Evolutionary conservation across 1,140 invertebrate genomes (phyloP).

Genomic region (Sesamia nonagrioides): DNA sequence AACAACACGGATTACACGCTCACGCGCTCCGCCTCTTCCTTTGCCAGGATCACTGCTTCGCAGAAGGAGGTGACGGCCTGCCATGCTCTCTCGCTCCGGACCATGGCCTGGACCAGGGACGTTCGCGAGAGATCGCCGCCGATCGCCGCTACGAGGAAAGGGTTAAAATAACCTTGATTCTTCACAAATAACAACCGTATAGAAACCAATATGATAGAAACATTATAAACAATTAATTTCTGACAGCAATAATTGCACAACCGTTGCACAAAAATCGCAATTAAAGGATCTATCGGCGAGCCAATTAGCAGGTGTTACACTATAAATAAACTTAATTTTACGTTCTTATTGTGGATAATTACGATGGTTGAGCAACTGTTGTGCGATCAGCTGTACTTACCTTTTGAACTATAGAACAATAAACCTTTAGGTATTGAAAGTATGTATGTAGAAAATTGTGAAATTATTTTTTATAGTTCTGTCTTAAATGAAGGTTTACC

Average conservation of each 20-base stretch:
- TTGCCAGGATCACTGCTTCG: too few species aligned
- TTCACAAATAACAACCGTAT: not conserved
- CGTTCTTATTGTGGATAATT: not conserved
- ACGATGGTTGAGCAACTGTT: not conserved
- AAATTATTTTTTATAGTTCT: not conserved
- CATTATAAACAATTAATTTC: slow-evolving; percentile 19
- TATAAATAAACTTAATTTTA: slow-evolving; percentile 12
- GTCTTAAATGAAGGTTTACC: too few species aligned
- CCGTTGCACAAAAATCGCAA: not conserved
- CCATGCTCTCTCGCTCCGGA: too few species aligned
- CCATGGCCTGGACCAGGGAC: too few species aligned
- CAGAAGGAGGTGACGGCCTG: too few species aligned
- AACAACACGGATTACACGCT: too few species aligned
- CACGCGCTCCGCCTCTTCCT: too few species aligned
- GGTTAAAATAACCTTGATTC: too few species aligned
- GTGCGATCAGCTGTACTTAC: not conserved
- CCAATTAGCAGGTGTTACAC: slow-evolving; percentile 13
- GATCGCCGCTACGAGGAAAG: too few species aligned
- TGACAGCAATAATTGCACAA: slow-evolving; percentile 17
- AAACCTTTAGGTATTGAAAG: not conserved
- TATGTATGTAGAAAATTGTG: not conserved
- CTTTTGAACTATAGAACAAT: not conserved
- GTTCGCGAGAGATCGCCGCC: too few species aligned
- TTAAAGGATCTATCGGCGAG: not conserved
- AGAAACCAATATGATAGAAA: slow-evolving; percentile 1